These are phyloP conservation scores for Albula goreensis DNA, from an alignment of 2,113 vertebrate species.

Conservation along the genomic window DNA sequence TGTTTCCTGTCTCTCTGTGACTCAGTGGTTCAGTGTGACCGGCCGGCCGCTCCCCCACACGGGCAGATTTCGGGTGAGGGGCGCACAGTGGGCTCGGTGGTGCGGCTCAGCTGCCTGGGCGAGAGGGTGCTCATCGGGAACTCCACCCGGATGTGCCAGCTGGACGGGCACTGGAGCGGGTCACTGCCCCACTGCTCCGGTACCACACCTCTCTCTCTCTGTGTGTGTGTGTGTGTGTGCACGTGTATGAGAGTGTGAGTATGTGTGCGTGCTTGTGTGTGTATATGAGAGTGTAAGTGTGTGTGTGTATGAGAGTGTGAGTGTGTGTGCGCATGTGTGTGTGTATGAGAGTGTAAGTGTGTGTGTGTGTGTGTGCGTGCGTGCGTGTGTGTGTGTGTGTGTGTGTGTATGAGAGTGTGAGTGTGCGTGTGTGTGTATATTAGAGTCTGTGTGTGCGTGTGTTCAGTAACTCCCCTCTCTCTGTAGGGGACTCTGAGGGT, in stretches of 20 bases:
- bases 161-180: conserved; percentile 92
- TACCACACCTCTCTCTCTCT: conserved; percentile 54
- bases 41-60: conserved; percentile 85
- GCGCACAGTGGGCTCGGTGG: conserved; percentile 84
- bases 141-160: conserved; percentile 89
- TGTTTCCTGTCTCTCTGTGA: too few species aligned
- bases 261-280: neutral
- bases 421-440: neutral
- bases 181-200: conserved; percentile 95
- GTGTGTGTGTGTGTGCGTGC: neutral
- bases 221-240: too few species aligned
- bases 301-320: neutral
- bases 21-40: conserved; percentile 92
- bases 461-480: neutral
- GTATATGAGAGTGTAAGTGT: too few species aligned
- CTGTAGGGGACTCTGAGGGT: conserved; percentile 77
- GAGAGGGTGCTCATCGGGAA: conserved; percentile 82
- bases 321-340: neutral
- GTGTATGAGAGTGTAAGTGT: too few species aligned
- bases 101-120: conserved; percentile 88
- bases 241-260: too few species aligned
- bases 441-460: neutral
- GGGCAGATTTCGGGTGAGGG: conserved; percentile 86
- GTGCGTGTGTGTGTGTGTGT: neutral
- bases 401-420: neutral